Conservation (phyloP, 2,797 vertebrate genomes). For the Cyprinodon diabolis region DNA sequence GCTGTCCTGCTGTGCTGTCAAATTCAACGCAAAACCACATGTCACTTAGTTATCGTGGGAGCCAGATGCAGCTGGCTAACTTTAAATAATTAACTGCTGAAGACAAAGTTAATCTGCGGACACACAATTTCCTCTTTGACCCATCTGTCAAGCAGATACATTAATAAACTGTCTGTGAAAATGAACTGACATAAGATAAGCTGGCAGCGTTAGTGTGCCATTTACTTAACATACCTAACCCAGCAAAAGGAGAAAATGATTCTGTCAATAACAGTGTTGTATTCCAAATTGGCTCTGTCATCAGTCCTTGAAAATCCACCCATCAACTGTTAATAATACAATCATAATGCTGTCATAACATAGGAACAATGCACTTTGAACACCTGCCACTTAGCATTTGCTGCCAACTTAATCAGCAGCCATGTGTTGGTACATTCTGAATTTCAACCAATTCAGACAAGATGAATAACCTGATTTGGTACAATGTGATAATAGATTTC, state of each 20-base stretch:
- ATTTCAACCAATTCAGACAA: not conserved
- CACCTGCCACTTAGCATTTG: not conserved
- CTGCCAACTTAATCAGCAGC: constrained; percentile 27
- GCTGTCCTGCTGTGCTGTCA: constrained; percentile 1
- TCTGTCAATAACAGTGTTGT: constrained; percentile 23
- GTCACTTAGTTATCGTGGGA: constrained; percentile 6
- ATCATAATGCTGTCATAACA: not conserved
- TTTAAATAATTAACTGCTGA: constrained; percentile 16
- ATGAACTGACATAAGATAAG: constrained; percentile 25
- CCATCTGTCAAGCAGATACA: constrained; percentile 24
- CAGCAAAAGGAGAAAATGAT: constrained; percentile 23
- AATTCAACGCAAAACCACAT: constrained; percentile 1
- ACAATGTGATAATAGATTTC: constrained; percentile 15
- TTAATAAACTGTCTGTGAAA: constrained; percentile 34
- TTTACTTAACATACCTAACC: constrained; percentile 10
- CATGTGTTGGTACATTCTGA: not conserved
- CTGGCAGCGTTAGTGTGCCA: constrained; percentile 7
- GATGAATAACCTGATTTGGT: not conserved
- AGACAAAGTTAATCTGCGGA: constrained; percentile 10
- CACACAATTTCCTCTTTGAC: constrained; percentile 20
- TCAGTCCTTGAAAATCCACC: not conserved
- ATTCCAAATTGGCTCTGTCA: constrained; percentile 21
- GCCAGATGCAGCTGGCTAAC: not conserved
- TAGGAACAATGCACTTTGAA: not conserved
- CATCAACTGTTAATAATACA: constrained; percentile 5